A percentile compares a stretch with the other conserved stretches of the same genome.
Conservation (phyloP, 1,140 invertebrate genomes). For the Phenacoccus solenopsis region DNA sequence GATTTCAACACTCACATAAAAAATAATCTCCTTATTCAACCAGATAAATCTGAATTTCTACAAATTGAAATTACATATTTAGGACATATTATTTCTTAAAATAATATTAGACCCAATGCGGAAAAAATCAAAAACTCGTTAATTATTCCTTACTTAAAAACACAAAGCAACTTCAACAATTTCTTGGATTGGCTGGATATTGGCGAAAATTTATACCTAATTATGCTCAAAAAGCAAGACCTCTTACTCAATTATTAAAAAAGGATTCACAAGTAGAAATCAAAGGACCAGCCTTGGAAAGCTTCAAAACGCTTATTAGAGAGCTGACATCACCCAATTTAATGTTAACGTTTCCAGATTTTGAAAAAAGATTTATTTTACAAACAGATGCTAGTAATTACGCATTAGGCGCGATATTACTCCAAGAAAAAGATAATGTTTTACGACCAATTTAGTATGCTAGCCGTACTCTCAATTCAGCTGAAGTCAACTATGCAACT, state of each 20-base stretch:
- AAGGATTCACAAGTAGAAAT: constrained; percentile 14
- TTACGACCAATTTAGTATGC: constrained; percentile 28
- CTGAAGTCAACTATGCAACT: constrained; percentile 27
- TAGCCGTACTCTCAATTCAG: constrained; percentile 26
- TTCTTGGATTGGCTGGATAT: constrained; percentile 31
- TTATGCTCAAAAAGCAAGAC: constrained; percentile 28
- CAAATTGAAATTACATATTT: background rate
- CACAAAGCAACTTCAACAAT: constrained; percentile 29
- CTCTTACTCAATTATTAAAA: constrained; percentile 29
- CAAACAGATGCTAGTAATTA: constrained; percentile 25
- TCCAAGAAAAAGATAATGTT: constrained; percentile 20
- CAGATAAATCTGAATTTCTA: constrained; percentile 11
- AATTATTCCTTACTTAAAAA: constrained; percentile 33
- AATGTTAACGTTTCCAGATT: constrained; percentile 31
- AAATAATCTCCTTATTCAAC: constrained; percentile 18
- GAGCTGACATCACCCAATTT: constrained; percentile 26
- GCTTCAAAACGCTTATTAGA: constrained; percentile 26
- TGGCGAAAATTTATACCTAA: constrained; percentile 32
- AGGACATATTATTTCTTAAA: constrained; percentile 17
- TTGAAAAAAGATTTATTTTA: constrained; percentile 30
- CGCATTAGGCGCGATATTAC: constrained; percentile 20
- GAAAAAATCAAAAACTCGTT: constrained; percentile 28
- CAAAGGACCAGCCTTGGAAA: background rate
- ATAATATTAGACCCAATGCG: constrained; percentile 6
- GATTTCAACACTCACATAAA: too few relatives aligned